Evolutionary conservation across 2,888 invertebrate genomes (phyloP).

Genomic region (Orthosia gracilis): DNA sequence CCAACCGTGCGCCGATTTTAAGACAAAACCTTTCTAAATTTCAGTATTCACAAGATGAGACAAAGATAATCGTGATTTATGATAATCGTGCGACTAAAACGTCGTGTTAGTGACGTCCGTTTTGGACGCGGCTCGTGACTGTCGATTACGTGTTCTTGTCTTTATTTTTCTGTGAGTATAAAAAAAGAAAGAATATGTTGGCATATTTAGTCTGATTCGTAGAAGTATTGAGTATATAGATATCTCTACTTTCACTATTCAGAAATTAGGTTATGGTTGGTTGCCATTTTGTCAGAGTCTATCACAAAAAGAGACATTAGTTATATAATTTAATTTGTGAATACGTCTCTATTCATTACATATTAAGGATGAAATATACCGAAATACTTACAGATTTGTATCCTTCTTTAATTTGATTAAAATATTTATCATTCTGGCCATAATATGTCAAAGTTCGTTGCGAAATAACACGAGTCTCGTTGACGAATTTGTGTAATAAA

Average conservation of each 20-base stretch:
- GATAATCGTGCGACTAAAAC: conserved; percentile 66
- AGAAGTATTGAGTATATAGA: conserved; percentile 12
- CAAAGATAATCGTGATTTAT: conserved; percentile 71
- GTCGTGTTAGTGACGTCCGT: conserved; percentile 61
- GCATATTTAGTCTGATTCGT: not conserved
- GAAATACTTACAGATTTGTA: conserved; percentile 32
- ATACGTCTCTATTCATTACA: conserved; percentile 6
- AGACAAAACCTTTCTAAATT: conserved; percentile 34
- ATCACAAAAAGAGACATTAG: not conserved
- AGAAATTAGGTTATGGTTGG: conserved; percentile 23
- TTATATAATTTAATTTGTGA: conserved; percentile 26
- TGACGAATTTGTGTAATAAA: conserved; percentile 56
- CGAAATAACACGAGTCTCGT: conserved; percentile 47
- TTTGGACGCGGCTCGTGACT: conserved; percentile 62
- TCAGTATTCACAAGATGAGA: conserved; percentile 63
- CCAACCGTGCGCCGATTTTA: too few relatives aligned
- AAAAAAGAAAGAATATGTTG: conserved; percentile 4
- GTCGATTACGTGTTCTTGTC: conserved; percentile 53
- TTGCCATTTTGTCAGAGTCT: conserved; percentile 1
- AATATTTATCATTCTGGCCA: conserved; percentile 39
- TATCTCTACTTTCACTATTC: conserved; percentile 2
- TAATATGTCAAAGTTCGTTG: conserved; percentile 55
- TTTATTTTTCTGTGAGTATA: conserved; percentile 31
- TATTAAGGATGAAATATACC: conserved; percentile 1
- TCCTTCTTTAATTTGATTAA: conserved; percentile 46